phyloP scores from a whole-genome alignment of 1,140 invertebrate species.

The Aethina tumida region DNA sequence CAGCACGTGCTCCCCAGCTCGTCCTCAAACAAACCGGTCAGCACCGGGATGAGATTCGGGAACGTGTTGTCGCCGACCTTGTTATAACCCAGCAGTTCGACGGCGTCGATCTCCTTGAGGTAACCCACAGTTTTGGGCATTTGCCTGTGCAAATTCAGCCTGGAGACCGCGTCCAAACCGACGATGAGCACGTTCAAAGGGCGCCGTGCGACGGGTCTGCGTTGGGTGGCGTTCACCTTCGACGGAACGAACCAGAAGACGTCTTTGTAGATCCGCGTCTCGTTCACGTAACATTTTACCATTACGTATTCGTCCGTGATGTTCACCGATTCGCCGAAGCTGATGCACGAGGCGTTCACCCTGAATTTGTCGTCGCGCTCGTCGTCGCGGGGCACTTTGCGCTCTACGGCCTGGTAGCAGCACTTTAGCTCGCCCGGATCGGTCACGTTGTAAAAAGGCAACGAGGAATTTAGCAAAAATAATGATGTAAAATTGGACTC shows the following conservation, averaged over 20 bases:
- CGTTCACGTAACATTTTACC: slow-evolving; percentile 46
- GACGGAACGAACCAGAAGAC: slow-evolving; percentile 56
- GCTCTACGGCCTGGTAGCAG: slow-evolving; percentile 51
- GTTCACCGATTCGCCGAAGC: slow-evolving; percentile 35
- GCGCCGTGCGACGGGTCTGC: slow-evolving; percentile 17
- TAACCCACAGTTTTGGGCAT: slow-evolving; percentile 61
- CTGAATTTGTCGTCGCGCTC: slow-evolving; percentile 37
- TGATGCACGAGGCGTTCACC: slow-evolving; percentile 36
- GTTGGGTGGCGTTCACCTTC: slow-evolving; percentile 28
- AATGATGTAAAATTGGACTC: slow-evolving; percentile 54
- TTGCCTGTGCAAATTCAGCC: slow-evolving; percentile 72
- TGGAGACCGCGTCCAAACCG: slow-evolving; percentile 79
- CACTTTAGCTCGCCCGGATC: slow-evolving; percentile 40
- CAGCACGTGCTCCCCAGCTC: slow-evolving; percentile 54
- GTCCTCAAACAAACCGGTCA: slow-evolving; percentile 52
- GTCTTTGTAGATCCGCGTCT: slow-evolving; percentile 49
- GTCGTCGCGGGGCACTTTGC: slow-evolving; percentile 37
- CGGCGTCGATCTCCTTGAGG: slow-evolving; percentile 48
- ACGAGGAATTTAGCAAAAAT: slow-evolving; percentile 37
- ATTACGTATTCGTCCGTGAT: slow-evolving; percentile 50
- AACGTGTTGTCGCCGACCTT: slow-evolving; percentile 79
- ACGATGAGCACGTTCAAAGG: slow-evolving; percentile 59
- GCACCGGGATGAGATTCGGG: slow-evolving; percentile 64
- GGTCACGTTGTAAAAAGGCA: slow-evolving; percentile 42
- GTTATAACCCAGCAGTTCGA: slow-evolving; percentile 68